A percentile compares a stretch with the other conserved stretches of the same genome.
These are phyloP conservation scores for Psylliodes chrysocephalus DNA, from an alignment of 2,888 invertebrate species.

Conservation along the genomic window DNA sequence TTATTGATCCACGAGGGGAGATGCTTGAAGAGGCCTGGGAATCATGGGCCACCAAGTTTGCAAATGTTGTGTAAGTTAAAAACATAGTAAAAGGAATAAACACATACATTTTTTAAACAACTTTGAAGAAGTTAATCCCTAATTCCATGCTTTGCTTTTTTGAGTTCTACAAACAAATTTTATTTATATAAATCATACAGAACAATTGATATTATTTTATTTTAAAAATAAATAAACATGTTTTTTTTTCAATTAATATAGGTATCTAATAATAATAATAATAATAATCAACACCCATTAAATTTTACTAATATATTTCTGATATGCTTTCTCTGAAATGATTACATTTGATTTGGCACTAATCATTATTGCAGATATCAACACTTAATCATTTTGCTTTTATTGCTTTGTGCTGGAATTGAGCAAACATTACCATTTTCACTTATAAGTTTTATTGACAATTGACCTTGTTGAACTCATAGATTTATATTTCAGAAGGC, in stretches of 20 bases:
- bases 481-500: neutral
- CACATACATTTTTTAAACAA: slow-evolving; percentile 5
- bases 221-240: too few relatives aligned
- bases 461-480: neutral
- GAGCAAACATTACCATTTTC: slow-evolving; percentile 1
- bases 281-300: too few relatives aligned
- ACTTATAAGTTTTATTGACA: neutral
- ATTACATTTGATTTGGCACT: neutral
- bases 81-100: neutral
- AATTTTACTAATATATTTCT: neutral
- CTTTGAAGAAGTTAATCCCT: too few relatives aligned
- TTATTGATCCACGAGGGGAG: slow-evolving; percentile 95
- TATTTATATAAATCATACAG: too few relatives aligned
- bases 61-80: slow-evolving; percentile 77
- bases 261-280: neutral
- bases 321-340: neutral
- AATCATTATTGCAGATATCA: neutral
- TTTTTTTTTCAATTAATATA: too few relatives aligned
- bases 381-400: neutral
- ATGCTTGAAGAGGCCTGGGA: slow-evolving; percentile 97
- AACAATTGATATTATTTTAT: too few relatives aligned
- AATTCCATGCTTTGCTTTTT: too few relatives aligned
- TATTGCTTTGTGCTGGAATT: neutral
- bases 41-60: slow-evolving; percentile 84
- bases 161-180: too few relatives aligned